phyloP scores from a whole-genome alignment of 1,140 invertebrate species.

The Zaprionus capensis region DNA sequence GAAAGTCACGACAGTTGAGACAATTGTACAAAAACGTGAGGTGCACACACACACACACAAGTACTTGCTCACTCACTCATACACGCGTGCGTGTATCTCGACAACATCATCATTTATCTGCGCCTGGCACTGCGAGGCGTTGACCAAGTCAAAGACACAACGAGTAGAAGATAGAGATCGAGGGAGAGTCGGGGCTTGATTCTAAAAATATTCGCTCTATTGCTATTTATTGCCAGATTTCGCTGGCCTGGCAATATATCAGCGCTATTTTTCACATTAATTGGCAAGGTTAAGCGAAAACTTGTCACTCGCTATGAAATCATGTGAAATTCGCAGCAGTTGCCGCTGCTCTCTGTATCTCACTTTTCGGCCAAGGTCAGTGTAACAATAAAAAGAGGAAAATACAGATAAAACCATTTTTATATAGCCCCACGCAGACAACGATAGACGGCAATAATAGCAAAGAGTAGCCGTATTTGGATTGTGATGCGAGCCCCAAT shows the following conservation, averaged over 20 bases:
- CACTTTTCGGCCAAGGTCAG: constrained; percentile 54
- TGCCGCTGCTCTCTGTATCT: constrained; percentile 13
- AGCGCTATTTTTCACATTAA: constrained; percentile 74
- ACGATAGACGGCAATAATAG: constrained; percentile 6
- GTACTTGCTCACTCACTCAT: constrained; percentile 8
- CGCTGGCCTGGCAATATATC: constrained; percentile 33
- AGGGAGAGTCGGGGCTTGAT: no score
- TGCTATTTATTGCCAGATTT: constrained; percentile 72
- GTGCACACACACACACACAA: constrained; percentile 39
- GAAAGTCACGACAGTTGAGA: constrained; percentile 59
- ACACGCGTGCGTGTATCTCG: constrained; percentile 11
- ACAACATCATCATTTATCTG: constrained; percentile 80
- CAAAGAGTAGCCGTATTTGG: constrained; percentile 28
- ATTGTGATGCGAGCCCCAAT: constrained; percentile 35
- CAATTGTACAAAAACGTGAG: constrained; percentile 69
- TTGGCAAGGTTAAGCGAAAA: constrained; percentile 74
- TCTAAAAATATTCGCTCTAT: constrained; percentile 51
- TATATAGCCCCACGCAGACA: constrained; percentile 34
- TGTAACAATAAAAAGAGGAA: constrained; percentile 59
- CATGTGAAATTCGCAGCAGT: background rate
- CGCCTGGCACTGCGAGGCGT: constrained; percentile 30
- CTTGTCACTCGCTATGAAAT: constrained; percentile 25
- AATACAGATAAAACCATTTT: constrained; percentile 27
- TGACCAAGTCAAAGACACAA: constrained; percentile 45
- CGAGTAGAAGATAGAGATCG: constrained; percentile 5